Percentiles rank a stretch among this genome's conserved stretches.
Evolutionary conservation across 2,113 vertebrate genomes (phyloP).

Genomic region (Phocoena sinus): DNA sequence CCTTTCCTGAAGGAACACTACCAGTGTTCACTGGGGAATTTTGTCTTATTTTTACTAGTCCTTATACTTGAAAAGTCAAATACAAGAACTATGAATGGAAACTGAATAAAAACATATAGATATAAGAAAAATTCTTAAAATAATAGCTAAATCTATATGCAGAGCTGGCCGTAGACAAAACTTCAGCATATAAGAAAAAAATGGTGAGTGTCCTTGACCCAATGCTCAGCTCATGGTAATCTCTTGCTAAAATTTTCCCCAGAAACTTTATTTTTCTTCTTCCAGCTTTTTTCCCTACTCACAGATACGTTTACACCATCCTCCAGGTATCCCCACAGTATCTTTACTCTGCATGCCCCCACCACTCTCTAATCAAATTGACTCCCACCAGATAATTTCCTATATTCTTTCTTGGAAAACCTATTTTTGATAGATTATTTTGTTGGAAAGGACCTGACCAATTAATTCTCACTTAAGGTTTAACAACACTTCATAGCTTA

Average conservation of each 20-base stretch:
- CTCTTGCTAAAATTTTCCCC: not conserved
- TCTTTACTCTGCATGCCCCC: not conserved
- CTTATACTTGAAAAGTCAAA: slow-evolving; percentile 25
- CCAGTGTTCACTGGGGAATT: not conserved
- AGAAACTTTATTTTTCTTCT: not conserved
- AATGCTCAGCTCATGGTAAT: not conserved
- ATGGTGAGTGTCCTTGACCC: not conserved
- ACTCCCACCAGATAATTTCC: not conserved
- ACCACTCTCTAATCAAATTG: not conserved
- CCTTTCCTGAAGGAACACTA: not conserved
- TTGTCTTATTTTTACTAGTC: not conserved
- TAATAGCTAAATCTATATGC: not conserved
- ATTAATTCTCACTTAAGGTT: slow-evolving; percentile 31
- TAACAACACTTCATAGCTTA: not conserved
- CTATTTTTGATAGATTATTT: not conserved
- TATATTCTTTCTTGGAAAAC: not conserved
- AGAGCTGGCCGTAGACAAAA: not conserved
- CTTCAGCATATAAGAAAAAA: not conserved
- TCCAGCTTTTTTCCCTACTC: not conserved
- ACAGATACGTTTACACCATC: not conserved
- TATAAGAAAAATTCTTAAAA: not conserved
- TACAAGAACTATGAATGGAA: not conserved
- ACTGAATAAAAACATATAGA: not conserved
- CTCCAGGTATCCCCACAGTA: not conserved
- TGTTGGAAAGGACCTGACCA: not conserved